These are phyloP conservation scores for Oreochromis niloticus DNA, from an alignment of 2,113 vertebrate species.

Conservation along the genomic window DNA sequence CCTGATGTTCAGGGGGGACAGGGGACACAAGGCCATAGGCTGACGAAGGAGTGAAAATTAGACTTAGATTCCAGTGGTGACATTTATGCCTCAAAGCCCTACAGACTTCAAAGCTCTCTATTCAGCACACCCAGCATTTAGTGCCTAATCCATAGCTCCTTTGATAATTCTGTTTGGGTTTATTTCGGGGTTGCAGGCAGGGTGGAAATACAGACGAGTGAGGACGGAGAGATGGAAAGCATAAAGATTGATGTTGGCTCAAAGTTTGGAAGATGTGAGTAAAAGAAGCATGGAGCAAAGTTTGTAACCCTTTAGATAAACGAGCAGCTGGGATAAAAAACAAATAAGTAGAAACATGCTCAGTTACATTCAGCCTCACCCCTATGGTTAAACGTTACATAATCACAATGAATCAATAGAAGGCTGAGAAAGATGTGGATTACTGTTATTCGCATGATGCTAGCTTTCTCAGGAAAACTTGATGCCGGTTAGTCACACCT, in stretches of 20 bases:
- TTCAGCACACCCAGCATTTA: slow-evolving; percentile 52
- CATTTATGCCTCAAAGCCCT: slow-evolving; percentile 54
- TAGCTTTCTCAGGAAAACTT: background rate
- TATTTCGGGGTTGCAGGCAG: slow-evolving; percentile 47
- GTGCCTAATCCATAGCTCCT: slow-evolving; percentile 50
- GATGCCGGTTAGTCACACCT: background rate
- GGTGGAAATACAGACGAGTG: background rate
- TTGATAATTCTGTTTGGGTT: slow-evolving; percentile 62
- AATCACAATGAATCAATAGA: background rate
- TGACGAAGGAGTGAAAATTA: slow-evolving; percentile 7
- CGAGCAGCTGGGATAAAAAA: background rate
- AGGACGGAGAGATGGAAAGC: slow-evolving; percentile 3
- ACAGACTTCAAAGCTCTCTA: slow-evolving; percentile 58
- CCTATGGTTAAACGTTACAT: background rate
- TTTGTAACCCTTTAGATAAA: slow-evolving; percentile 1
- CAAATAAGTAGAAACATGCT: background rate
- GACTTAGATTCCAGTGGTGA: slow-evolving; percentile 51
- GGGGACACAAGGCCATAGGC: background rate
- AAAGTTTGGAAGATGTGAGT: slow-evolving; percentile 1
- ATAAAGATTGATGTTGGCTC: slow-evolving; percentile 10
- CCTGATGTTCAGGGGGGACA: background rate
- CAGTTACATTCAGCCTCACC: background rate
- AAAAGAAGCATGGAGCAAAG: background rate
- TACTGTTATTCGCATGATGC: background rate
- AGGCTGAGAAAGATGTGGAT: background rate